Evolutionary conservation across 2,113 vertebrate species (phyloP), one percentile per base, ranked within the genome.

Genomic region (Ophthalmolycus amberensis): DNA sequence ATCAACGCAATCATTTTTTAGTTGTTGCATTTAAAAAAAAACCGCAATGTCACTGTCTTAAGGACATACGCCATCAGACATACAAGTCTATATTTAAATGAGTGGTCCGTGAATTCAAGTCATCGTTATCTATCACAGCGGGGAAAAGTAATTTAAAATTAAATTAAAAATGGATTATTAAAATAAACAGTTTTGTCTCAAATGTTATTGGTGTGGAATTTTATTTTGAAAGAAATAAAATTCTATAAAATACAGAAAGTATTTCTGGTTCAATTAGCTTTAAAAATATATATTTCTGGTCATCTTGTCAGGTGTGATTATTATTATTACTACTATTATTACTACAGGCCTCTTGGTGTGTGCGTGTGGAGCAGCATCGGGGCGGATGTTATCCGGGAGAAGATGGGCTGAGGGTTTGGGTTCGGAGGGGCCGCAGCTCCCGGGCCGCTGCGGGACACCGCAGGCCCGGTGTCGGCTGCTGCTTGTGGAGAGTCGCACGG

Each of bases 381-480:
- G 68, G 6, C 3, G 72, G 44, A 16, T 69, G 54, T 60, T 52
- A 54, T 66, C 29, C 14, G 66, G 60, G 34, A n/a, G 42, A 65
- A 18, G 64, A 59, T 2, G 75, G 48, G 59, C n/a, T 42, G 71
- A 72, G 63, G 75, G 20, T 79, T 76, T n/a, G 71, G 79, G 59
- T 80, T 58, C 32, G 76, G 56, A 75, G 59, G 12, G 42, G n/a
- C 29, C 3, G 82, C 56, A 64, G 64, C n/a, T 78, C 70, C 20
- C 15, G 66, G 60, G 25, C 77, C 84, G 63, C 72, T 77, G 86
- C 72, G 85, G 85, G 88, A 88, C 78, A 91, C 86, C 88, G 44
- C 88, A 87, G 66, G 64, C 1, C 77, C 77, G 64, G 37, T 62
- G 58, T 56, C 68, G 67, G 72, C 77, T 67, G 75, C 70, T 58